Conservation (phyloP, 1,140 invertebrate genomes). For the Parapsyche elsis region DNA sequence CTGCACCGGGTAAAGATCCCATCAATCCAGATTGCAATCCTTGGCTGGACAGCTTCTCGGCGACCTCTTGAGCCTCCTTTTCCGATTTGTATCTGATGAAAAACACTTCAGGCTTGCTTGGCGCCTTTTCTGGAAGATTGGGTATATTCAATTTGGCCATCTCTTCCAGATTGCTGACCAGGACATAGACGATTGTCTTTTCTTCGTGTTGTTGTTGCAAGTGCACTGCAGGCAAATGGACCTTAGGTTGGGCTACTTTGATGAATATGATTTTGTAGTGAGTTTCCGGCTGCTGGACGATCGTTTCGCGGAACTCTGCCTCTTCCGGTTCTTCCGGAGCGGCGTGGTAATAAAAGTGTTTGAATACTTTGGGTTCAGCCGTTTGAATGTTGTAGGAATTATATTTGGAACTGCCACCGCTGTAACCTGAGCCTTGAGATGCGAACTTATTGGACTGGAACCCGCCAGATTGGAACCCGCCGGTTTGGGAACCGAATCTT, state of each 20-base stretch:
- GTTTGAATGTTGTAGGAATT: background rate
- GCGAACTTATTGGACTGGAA: background rate
- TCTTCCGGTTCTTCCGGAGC: constrained; percentile 62
- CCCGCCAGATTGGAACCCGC: background rate
- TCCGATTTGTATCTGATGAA: constrained; percentile 70
- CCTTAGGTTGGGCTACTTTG: constrained; percentile 68
- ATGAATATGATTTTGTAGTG: constrained; percentile 86
- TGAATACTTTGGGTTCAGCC: background rate
- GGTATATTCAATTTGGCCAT: constrained; percentile 55
- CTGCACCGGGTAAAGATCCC: background rate
- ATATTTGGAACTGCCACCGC: background rate
- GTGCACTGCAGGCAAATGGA: constrained; percentile 53
- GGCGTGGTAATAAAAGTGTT: constrained; percentile 43
- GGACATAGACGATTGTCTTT: constrained; percentile 82
- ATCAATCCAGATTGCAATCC: background rate
- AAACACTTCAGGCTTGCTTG: constrained; percentile 71
- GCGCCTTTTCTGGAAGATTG: constrained; percentile 58
- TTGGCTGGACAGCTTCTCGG: background rate
- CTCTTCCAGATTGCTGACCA: constrained; percentile 71
- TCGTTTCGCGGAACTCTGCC: constrained; percentile 57
- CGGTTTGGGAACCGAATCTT: background rate
- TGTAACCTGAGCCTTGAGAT: background rate
- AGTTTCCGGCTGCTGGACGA: constrained; percentile 66
- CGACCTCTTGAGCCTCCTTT: constrained; percentile 46
- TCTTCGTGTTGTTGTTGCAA: constrained; percentile 74